Conservation (phyloP, 2,113 vertebrate genomes). For the Cavia porcellus region DNA sequence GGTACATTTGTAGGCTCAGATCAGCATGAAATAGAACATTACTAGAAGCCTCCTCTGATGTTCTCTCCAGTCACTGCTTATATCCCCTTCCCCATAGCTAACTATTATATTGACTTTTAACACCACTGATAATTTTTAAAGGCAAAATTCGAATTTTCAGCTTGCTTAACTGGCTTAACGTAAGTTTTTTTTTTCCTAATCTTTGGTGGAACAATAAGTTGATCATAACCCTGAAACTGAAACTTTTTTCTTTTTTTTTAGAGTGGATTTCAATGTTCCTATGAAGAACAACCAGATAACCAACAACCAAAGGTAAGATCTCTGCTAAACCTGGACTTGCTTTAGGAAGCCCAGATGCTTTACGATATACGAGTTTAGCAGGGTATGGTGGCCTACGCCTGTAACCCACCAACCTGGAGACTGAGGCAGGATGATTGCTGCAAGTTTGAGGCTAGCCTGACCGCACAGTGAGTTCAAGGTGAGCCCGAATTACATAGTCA, state of each 20-base stretch:
- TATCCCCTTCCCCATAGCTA: neutral
- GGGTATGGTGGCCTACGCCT: neutral
- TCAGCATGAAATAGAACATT: neutral
- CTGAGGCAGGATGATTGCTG: neutral
- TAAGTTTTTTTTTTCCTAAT: neutral
- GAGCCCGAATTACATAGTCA: neutral
- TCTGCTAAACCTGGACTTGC: neutral
- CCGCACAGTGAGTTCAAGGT: neutral
- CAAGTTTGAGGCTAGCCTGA: neutral
- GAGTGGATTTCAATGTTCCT: slow-evolving; percentile 99
- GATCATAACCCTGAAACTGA: slow-evolving; percentile 41
- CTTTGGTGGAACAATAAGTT: neutral
- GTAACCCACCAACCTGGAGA: neutral
- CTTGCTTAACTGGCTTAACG: slow-evolving; percentile 28
- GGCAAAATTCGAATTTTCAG: slow-evolving; percentile 25
- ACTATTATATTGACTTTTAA: slow-evolving; percentile 52
- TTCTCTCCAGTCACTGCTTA: neutral
- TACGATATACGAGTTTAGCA: neutral
- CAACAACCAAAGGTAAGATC: slow-evolving; percentile 97
- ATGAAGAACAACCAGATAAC: slow-evolving; percentile 99
- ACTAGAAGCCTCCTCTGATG: neutral
- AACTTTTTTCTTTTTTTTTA: slow-evolving; percentile 80
- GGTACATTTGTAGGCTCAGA: neutral
- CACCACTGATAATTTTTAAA: slow-evolving; percentile 37
- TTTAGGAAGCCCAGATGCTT: neutral